These are phyloP conservation scores for Acanthaster planci DNA, from an alignment of 35 echinoderm and acorn worm species.

Conservation along the genomic window DNA sequence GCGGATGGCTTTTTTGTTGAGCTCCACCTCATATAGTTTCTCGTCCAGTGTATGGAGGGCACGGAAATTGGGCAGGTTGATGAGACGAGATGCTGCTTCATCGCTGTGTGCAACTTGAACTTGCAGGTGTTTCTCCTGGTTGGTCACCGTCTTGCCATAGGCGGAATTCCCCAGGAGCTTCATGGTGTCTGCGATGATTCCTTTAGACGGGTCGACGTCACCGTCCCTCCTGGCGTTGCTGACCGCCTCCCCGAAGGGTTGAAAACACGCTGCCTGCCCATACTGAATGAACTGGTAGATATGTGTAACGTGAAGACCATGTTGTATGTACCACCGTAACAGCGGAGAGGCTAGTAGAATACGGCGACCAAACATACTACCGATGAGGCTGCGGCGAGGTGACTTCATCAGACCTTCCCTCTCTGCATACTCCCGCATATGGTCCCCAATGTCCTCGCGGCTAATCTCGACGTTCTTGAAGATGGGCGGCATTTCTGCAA, in stretches of 20 bases:
- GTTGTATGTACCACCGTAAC: conserved; percentile 46
- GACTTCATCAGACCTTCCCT: conserved; percentile 4
- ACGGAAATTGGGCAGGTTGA: neutral
- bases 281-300: conserved; percentile 28
- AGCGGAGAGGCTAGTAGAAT: conserved; percentile 45
- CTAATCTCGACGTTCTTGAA: conserved; percentile 51
- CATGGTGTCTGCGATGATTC: conserved; percentile 51
- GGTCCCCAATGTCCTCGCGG: conserved; percentile 42
- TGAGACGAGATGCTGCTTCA: neutral
- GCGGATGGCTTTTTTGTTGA: conserved; percentile 29
- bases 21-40: conserved; percentile 20
- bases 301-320: conserved; percentile 17
- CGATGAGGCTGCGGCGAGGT: conserved; percentile 38
- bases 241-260: conserved; percentile 44
- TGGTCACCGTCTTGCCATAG: conserved; percentile 48
- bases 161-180: conserved; percentile 51
- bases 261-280: conserved; percentile 28
- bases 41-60: neutral
- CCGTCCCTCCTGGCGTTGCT: conserved; percentile 11
- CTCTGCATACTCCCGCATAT: conserved; percentile 35
- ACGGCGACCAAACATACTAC: conserved; percentile 40
- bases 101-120: neutral
- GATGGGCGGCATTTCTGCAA: conserved; percentile 52
- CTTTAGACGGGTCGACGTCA: conserved; percentile 24
- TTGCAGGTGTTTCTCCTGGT: conserved; percentile 31